These are phyloP conservation scores for Apodemia arnacis DNA, from an alignment of 2,888 invertebrate species.

Conservation along the genomic window DNA sequence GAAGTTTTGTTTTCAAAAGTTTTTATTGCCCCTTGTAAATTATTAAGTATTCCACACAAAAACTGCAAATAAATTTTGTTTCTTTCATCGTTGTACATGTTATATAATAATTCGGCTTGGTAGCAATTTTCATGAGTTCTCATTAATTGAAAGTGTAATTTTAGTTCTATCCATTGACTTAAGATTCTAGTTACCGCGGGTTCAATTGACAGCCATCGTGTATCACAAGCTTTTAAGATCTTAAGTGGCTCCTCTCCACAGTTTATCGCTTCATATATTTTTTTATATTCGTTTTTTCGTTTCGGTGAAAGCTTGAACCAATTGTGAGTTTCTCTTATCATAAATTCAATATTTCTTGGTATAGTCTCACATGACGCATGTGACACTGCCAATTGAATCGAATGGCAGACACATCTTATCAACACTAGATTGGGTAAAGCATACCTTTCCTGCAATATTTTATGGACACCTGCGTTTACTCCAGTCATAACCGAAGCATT, in stretches of 20 bases:
- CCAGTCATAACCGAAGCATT: conserved; percentile 11
- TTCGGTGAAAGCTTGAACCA: conserved; percentile 14
- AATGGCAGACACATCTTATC: conserved; percentile 11
- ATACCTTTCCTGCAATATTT: conserved; percentile 11
- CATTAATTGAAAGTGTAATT: conserved; percentile 33
- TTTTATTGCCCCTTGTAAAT: conserved; percentile 65
- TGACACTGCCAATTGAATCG: conserved; percentile 13
- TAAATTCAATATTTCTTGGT: conserved; percentile 14
- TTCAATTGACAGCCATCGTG: conserved; percentile 60
- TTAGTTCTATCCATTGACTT: conserved; percentile 34
- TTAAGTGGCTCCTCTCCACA: conserved; percentile 64
- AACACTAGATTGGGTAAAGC: conserved; percentile 11
- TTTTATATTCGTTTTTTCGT: conserved; percentile 49
- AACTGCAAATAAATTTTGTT: conserved; percentile 30
- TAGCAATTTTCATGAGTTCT: conserved; percentile 32
- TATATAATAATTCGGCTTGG: conserved; percentile 27
- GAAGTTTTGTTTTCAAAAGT: conserved; percentile 60
- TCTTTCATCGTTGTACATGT: conserved; percentile 25
- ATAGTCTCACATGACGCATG: conserved; percentile 6
- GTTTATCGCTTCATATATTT: conserved; percentile 63
- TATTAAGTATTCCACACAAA: conserved; percentile 31
- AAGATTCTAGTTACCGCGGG: conserved; percentile 30
- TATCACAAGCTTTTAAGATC: conserved; percentile 58
- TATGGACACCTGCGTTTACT: conserved; percentile 16
- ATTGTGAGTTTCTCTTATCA: conserved; percentile 11